Evolutionary conservation across 2,888 invertebrate genomes (phyloP).

Genomic region (Oscheius sp.): DNA sequence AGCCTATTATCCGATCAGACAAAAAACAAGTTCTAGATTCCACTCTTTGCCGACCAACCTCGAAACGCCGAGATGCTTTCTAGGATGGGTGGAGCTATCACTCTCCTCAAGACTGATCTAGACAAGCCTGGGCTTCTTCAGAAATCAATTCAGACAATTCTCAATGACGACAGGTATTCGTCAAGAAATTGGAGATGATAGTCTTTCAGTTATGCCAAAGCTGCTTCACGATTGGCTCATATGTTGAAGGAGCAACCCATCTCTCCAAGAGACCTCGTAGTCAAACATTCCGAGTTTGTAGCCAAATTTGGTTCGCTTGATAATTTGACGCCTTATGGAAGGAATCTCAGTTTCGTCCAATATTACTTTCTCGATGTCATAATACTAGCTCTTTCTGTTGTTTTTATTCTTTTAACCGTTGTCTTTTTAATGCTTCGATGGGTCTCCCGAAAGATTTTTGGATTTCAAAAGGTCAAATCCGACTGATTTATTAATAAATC

Average conservation of each 20-base stretch:
- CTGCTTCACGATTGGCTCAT: neutral
- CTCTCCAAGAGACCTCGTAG: neutral
- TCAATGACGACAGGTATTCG: slow-evolving; percentile 6
- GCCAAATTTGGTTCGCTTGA: slow-evolving; percentile 12
- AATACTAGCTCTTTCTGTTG: neutral
- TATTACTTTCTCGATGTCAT: slow-evolving; percentile 28
- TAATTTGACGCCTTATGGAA: slow-evolving; percentile 17
- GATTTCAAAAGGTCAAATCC: neutral
- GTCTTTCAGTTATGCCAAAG: neutral
- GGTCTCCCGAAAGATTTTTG: neutral
- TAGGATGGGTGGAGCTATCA: slow-evolving; percentile 34
- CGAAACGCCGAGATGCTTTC: slow-evolving; percentile 42
- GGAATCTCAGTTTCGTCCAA: slow-evolving; percentile 7
- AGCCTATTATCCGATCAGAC: too few relatives aligned
- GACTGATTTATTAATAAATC: too few relatives aligned
- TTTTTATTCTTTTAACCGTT: neutral
- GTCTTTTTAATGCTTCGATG: neutral
- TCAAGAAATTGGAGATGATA: neutral
- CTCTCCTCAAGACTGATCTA: slow-evolving; percentile 32
- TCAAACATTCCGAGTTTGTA: slow-evolving; percentile 12
- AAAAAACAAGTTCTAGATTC: slow-evolving; percentile 34
- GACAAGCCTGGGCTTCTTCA: slow-evolving; percentile 17
- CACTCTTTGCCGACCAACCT: slow-evolving; percentile 41
- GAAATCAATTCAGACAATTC: slow-evolving; percentile 13
- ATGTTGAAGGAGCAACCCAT: slow-evolving; percentile 8